Evolutionary conservation across 2,888 invertebrate genomes (phyloP), one percentile per base, ranked within the genome.

Genomic region (Parapristionchus giblindavisi): DNA sequence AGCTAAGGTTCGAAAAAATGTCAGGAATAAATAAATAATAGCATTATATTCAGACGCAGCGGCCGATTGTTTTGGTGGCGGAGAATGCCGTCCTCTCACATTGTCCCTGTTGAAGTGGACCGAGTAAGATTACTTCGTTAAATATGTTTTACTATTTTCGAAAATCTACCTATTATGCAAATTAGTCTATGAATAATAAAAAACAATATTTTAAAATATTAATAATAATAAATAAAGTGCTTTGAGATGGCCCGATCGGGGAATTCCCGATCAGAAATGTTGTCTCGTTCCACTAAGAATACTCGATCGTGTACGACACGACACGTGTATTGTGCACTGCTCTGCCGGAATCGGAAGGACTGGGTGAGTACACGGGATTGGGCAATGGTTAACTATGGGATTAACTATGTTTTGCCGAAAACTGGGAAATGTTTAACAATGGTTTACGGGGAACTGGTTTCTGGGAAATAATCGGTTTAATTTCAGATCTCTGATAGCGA

Each of bases 281-380:
- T 79, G 78, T 68, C 76, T 77, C 2, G 78, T 81, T 34, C 83
- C 80, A 2, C 36, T 75, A 4, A 71, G 76, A 29, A 65, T 83
- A 24, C 68, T 83, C 38, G 81, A 78, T 58, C 40, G 60, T 36
- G 70, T 75, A 11, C 65, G 81, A 32, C 75, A 74, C 27, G 78
- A 76, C 3, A 78, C 79, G 8, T 77, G 78, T 51, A 79, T 83
- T 17, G 78, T 81, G 11, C 83, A 83, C 72, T 83, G 83, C 48
- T 81, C 81, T 8, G 81, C 81, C 27, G 79, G 83, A 21, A 83
- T 83, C 58, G 83, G 83, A 38, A 24, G 83, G 48, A 83, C 81
- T 14, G 83, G 83, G 17, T 81, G 80, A 40, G 60, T 2, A 34
- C 3, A 2, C 2, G n/a, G 5, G 1, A 56, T 56, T 6, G 27